Evolutionary conservation across 2,888 invertebrate genomes (phyloP).

Genomic region (Drosophila anomelani): DNA sequence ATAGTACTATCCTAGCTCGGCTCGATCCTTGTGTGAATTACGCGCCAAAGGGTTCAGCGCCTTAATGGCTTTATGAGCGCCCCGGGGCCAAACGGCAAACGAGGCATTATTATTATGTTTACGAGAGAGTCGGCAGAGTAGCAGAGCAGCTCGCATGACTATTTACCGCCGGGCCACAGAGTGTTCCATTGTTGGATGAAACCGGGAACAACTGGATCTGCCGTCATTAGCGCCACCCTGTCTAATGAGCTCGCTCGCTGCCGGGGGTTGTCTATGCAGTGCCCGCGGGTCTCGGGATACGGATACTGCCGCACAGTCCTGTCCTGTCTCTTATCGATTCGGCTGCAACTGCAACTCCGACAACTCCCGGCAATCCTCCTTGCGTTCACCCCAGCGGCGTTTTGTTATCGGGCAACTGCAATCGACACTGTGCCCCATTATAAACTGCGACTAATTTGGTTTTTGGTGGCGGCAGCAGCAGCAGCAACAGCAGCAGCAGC

Average conservation of each 20-base stretch:
- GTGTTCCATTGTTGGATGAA: conserved; percentile 35
- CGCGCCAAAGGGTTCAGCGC: conserved; percentile 67
- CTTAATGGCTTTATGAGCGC: conserved; percentile 77
- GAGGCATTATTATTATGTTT: conserved; percentile 65
- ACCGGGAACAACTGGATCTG: conserved; percentile 30
- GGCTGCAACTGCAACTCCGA: conserved; percentile 8
- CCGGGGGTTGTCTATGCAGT: conserved; percentile 25
- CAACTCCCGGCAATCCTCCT: conserved; percentile 12
- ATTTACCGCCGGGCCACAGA: conserved; percentile 30
- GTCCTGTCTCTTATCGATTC: conserved; percentile 29
- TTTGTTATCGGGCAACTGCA: conserved; percentile 62
- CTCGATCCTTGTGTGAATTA: conserved; percentile 61
- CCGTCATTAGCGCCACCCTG: conserved; percentile 57
- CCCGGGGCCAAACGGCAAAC: conserved; percentile 65
- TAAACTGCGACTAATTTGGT: conserved; percentile 67
- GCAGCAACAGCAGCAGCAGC: conserved; percentile 24
- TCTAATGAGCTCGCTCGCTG: conserved; percentile 49
- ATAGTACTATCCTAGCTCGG: conserved; percentile 3
- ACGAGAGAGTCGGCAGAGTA: conserved; percentile 16
- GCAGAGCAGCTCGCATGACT: conserved; percentile 42
- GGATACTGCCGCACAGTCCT: neutral
- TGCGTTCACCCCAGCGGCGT: conserved; percentile 27
- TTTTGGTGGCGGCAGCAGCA: conserved; percentile 33
- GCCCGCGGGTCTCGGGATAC: neutral
- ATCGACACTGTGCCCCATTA: conserved; percentile 50